Evolutionary conservation across 2,113 vertebrate species (phyloP).

Genomic region (Laticauda colubrina): DNA sequence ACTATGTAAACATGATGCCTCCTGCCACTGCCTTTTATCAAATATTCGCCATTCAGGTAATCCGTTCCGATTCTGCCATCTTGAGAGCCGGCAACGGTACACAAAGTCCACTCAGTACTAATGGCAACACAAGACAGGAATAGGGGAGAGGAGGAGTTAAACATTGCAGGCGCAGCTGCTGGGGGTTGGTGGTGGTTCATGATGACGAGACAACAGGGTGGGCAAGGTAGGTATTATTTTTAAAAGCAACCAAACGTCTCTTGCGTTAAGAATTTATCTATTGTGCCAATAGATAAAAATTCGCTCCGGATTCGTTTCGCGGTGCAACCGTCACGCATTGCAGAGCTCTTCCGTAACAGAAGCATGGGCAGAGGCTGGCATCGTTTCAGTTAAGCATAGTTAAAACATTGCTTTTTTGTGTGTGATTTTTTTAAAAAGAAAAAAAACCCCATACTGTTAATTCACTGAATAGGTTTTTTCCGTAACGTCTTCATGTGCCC

Average conservation of each 20-base stretch:
- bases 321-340: constrained; percentile 59
- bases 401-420: constrained; percentile 71
- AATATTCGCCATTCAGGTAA: constrained; percentile 18
- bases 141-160: constrained; percentile 26
- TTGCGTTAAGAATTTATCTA: constrained; percentile 59
- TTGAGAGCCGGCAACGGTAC: constrained; percentile 12
- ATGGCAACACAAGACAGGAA: constrained; percentile 40
- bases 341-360: constrained; percentile 67
- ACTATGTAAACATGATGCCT: constrained; percentile 46
- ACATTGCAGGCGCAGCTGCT: constrained; percentile 48
- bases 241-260: constrained; percentile 64
- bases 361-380: constrained; percentile 59
- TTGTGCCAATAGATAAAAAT: constrained; percentile 69
- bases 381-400: constrained; percentile 70
- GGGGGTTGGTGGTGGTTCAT: constrained; percentile 50
- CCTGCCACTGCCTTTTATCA: constrained; percentile 32
- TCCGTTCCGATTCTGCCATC: background rate
- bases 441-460: constrained; percentile 54
- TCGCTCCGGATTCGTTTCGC: constrained; percentile 66
- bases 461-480: constrained; percentile 63
- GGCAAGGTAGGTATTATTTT: constrained; percentile 38
- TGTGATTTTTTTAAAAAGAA: background rate
- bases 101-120: constrained; percentile 45
- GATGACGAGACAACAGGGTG: constrained; percentile 67
- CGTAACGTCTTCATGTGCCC: constrained; percentile 66